Percentiles rank a stretch among this genome's conserved stretches.
These are phyloP conservation scores for Strigops habroptila DNA, from an alignment of 2,113 vertebrate genomes.

Conservation along the genomic window DNA sequence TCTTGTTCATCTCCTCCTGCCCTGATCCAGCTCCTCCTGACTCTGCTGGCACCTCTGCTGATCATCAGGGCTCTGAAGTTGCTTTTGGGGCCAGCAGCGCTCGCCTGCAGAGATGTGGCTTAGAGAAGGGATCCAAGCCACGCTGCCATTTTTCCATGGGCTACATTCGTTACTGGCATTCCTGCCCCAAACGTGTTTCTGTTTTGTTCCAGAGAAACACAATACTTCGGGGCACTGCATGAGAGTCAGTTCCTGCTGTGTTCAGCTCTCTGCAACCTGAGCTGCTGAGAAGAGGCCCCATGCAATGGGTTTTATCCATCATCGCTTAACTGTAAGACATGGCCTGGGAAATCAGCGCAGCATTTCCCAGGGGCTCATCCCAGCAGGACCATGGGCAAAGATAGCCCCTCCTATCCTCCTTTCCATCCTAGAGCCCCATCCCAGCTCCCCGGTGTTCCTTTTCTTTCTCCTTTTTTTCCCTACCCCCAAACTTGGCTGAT, in stretches of 20 bases:
- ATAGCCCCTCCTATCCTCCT: background rate
- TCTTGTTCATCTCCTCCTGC: background rate
- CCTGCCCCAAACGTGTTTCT: background rate
- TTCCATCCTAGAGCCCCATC: background rate
- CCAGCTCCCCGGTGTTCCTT: background rate
- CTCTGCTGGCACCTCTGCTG: background rate
- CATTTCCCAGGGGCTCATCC: conserved; percentile 30
- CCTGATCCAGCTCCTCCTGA: background rate
- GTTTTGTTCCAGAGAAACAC: conserved; percentile 46
- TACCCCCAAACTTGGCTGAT: background rate
- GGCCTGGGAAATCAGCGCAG: background rate
- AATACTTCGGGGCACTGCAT: background rate
- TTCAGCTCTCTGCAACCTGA: conserved; percentile 7
- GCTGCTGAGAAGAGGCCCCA: conserved; percentile 21
- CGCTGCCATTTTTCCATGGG: background rate
- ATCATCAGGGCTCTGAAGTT: background rate
- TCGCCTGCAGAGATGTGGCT: background rate
- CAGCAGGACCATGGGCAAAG: background rate
- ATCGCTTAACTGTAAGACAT: background rate
- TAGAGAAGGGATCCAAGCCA: background rate
- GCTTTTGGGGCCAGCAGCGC: background rate
- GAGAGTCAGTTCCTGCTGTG: background rate
- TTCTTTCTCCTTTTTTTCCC: background rate
- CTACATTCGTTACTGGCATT: background rate
- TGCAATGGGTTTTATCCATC: conserved; percentile 40